Conservation (phyloP, 1,140 invertebrate species). For the Lucilia cuprina region DNA sequence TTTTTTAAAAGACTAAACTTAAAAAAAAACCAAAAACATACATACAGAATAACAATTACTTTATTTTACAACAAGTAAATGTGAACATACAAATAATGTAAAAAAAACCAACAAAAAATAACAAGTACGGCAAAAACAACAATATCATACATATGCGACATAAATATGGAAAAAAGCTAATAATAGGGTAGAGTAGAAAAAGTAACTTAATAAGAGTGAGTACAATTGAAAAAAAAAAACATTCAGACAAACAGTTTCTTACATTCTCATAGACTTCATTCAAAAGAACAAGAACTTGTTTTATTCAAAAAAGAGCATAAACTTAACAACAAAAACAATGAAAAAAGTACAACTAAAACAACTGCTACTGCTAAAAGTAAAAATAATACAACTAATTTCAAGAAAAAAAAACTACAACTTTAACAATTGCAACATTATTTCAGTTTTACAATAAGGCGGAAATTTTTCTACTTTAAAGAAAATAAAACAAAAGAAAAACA, state of each 20-base stretch:
- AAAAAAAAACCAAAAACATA: neutral
- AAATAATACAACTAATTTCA: neutral
- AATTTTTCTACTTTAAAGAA: neutral
- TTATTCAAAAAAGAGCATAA: neutral
- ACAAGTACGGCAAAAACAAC: neutral
- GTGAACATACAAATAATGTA: too few species aligned
- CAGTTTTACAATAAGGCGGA: neutral
- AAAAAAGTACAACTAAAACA: slow-evolving; percentile 19
- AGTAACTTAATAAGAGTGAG: neutral
- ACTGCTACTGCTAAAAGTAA: slow-evolving; percentile 7
- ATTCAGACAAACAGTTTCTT: neutral
- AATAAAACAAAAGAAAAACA: neutral
- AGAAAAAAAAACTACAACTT: slow-evolving; percentile 1
- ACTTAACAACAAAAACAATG: neutral
- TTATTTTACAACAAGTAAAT: too few species aligned
- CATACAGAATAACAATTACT: neutral
- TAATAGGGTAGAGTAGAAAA: neutral
- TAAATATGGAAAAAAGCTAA: neutral
- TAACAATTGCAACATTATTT: slow-evolving; percentile 23
- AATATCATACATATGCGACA: neutral
- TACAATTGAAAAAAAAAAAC: neutral
- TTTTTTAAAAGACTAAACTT: neutral
- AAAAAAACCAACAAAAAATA: neutral
- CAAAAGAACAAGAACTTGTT: slow-evolving; percentile 28
- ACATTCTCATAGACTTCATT: neutral